Percentiles rank a stretch among this genome's conserved stretches.
Evolutionary conservation across 2,888 invertebrate species (phyloP).

Genomic region (Harpagoxenus sublaevis): DNA sequence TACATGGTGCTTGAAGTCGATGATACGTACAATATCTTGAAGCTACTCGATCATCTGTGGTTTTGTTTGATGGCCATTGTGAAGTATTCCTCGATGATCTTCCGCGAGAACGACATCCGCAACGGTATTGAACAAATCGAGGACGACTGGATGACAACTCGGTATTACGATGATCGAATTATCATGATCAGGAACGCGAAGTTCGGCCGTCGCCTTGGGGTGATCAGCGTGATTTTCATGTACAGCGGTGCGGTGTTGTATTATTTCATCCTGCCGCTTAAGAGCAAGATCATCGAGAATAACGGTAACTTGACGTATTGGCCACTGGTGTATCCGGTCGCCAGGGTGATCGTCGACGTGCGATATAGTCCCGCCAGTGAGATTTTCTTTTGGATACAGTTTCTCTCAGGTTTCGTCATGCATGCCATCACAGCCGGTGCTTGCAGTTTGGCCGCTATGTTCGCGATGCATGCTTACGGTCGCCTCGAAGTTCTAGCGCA

Average conservation of each 20-base stretch:
- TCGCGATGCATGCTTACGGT: constrained; percentile 76
- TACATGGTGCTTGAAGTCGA: constrained; percentile 71
- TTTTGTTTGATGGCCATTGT: constrained; percentile 75
- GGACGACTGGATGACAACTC: constrained; percentile 73
- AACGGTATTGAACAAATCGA: constrained; percentile 73
- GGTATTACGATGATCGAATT: constrained; percentile 57
- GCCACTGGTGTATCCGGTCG: constrained; percentile 72
- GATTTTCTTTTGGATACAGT: constrained; percentile 69
- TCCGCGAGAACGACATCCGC: constrained; percentile 67
- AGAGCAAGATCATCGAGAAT: constrained; percentile 40
- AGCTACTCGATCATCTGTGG: constrained; percentile 68
- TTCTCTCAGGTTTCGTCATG: constrained; percentile 57
- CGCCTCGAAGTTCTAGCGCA: constrained; percentile 71
- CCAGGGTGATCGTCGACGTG: constrained; percentile 65
- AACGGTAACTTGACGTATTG: constrained; percentile 70
- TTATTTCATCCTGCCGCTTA: constrained; percentile 60
- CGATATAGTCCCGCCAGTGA: constrained; percentile 70
- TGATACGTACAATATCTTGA: constrained; percentile 63
- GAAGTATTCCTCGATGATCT: constrained; percentile 74
- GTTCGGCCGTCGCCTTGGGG: constrained; percentile 70
- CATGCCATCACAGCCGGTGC: constrained; percentile 63
- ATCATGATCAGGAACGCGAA: constrained; percentile 76
- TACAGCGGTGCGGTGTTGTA: constrained; percentile 68
- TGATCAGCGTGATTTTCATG: constrained; percentile 66
- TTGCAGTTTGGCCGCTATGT: constrained; percentile 69